phyloP scores from a whole-genome alignment of 2,797 vertebrate species.

The Bovichtus diacanthus region DNA sequence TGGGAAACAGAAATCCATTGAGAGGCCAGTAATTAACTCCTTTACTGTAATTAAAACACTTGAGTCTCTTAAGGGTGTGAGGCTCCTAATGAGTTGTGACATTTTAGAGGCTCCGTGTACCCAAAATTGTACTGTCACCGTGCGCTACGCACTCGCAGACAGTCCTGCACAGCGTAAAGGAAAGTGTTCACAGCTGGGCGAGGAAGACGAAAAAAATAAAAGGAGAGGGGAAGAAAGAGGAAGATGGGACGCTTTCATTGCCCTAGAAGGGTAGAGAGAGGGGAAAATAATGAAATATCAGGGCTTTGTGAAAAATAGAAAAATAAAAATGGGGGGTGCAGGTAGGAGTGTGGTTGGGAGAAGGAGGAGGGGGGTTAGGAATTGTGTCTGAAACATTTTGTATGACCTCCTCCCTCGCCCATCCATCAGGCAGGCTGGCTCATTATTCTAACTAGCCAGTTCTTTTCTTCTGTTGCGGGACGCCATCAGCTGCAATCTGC shows the following conservation, averaged over 20 bases:
- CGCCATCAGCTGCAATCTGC: conserved; percentile 99
- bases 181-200: conserved; percentile 18
- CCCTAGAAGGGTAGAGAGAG: conserved; percentile 66
- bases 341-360: conserved; percentile 74
- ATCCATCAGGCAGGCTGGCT: conserved; percentile 97
- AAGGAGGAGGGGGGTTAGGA: conserved; percentile 70
- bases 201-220: conserved; percentile 52
- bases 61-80: conserved; percentile 82
- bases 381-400: conserved; percentile 90
- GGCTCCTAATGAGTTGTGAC: conserved; percentile 91
- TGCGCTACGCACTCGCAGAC: conserved; percentile 31
- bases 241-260: conserved; percentile 68
- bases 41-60: conserved; percentile 92
- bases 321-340: conserved; percentile 83
- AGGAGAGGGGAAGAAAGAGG: conserved; percentile 76
- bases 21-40: conserved; percentile 89
- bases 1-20: conserved; percentile 65
- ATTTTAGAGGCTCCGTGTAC: conserved; percentile 84
- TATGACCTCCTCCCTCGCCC: conserved; percentile 95
- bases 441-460: conserved; percentile 97
- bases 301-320: conserved; percentile 87
- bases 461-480: conserved; percentile 93
- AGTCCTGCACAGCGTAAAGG: conserved; percentile 10
- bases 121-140: conserved; percentile 67
- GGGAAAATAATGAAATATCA: conserved; percentile 87